Evolutionary conservation across 2,888 invertebrate species (phyloP), one percentile per base, ranked within the genome.

Genomic region (Scaptomyza reducta): DNA sequence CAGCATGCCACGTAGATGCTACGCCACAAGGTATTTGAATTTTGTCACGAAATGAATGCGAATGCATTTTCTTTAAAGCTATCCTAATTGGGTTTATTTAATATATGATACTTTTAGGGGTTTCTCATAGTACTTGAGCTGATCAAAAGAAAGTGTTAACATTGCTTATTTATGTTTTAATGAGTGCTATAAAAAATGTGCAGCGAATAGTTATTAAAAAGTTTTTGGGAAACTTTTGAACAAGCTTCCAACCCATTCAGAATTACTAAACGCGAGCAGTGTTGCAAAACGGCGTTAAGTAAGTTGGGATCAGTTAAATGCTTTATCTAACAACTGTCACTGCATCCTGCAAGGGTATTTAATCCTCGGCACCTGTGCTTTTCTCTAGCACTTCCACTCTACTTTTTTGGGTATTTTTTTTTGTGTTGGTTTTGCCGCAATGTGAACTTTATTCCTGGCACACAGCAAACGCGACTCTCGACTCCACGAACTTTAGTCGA

Each of bases 401-500:
- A n/a, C n/a, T n/a, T 70, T 53, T 58, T 29, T 66, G 64, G 7
- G 6, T 22, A 1, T 22, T 22, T 22, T 22, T 22, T 22, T 71
- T 38, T 29, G 54, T 40, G 18, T 56, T 27, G 50, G 55, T 62
- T 14, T 14, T 38, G 38, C 38, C 14, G 68, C 76, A 74, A 79
- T 77, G 77, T 82, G 85, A 70, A 81, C 77, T 77, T 84, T 62
- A 81, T 71, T 81, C 59, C 71, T 72, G 70, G 70, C 57, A 63
- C 62, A 62, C 31, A 31, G 53, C 58, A 38, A 40, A 41, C 41
- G 49, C 58, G 38, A 45, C 42, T 38, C 64, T 35, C 57, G 53
- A 62, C 51, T 44, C 55, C 25, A 13, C 13, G 31, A 47, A 58
- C 64, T 75, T 71, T 71, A 71, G 79, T 79, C 64, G 82, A 75